phyloP scores from a whole-genome alignment of 2,113 vertebrate genomes.

The Apistogramma diplotaenia region DNA sequence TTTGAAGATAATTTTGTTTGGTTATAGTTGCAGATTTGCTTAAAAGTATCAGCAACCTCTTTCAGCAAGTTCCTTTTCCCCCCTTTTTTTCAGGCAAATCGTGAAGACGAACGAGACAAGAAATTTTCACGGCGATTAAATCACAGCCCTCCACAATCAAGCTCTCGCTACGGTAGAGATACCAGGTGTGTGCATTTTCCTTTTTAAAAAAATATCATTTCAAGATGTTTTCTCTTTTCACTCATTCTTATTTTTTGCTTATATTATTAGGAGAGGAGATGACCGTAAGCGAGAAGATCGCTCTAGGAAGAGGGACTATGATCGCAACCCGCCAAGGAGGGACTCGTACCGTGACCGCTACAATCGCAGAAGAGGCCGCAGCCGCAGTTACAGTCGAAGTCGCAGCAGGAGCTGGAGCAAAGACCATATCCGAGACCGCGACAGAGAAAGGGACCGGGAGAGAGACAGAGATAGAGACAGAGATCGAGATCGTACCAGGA shows the following conservation, averaged over 20 bases:
- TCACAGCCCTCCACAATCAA: slow-evolving; percentile 90
- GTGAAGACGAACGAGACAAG: slow-evolving; percentile 93
- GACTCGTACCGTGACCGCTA: slow-evolving; percentile 96
- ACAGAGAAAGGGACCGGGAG: slow-evolving; percentile 86
- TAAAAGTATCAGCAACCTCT: neutral
- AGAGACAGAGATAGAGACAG: slow-evolving; percentile 79
- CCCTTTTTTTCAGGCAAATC: slow-evolving; percentile 74
- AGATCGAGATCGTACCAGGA: slow-evolving; percentile 75
- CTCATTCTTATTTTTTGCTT: neutral
- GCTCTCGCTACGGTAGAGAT: slow-evolving; percentile 92
- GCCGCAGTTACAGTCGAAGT: slow-evolving; percentile 91
- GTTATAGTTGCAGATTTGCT: neutral
- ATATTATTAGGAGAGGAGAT: slow-evolving; percentile 84
- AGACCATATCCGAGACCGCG: slow-evolving; percentile 86
- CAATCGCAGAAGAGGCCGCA: slow-evolving; percentile 90
- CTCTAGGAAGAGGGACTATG: slow-evolving; percentile 93
- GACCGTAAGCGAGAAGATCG: slow-evolving; percentile 95
- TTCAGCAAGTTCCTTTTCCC: neutral
- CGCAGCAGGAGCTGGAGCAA: slow-evolving; percentile 96
- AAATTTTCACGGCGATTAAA: slow-evolving; percentile 93
- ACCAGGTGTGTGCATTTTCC: slow-evolving; percentile 77
- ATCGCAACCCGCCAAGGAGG: slow-evolving; percentile 87
- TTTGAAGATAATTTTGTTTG: neutral
- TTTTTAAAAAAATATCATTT: neutral
- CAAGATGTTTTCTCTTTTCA: neutral